Evolutionary conservation across 2,113 vertebrate species (phyloP).

Genomic region (Triplophysa dalaica): DNA sequence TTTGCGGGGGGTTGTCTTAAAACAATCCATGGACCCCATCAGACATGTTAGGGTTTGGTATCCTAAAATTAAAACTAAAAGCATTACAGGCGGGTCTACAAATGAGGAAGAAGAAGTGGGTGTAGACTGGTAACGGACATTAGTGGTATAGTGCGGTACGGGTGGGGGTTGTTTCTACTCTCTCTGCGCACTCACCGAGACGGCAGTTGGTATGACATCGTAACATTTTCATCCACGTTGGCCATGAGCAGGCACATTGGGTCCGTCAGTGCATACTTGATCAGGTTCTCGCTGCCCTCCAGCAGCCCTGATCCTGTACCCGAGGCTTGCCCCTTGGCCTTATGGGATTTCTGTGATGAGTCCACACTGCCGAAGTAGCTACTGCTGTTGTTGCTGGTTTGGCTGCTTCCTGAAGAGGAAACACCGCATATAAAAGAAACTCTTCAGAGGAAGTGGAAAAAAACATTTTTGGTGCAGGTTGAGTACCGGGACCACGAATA

Average conservation of each 20-base stretch:
- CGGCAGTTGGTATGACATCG: constrained; percentile 93
- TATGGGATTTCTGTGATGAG: constrained; percentile 87
- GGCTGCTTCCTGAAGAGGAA: constrained; percentile 75
- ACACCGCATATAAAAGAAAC: not conserved
- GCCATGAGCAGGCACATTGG: constrained; percentile 85
- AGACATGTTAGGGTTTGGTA: no score
- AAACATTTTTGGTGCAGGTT: not conserved
- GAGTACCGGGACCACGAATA: not conserved
- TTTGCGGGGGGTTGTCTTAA: no score
- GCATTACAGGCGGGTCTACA: not conserved
- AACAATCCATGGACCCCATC: no score
- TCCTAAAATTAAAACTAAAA: no score
- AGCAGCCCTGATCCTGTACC: constrained; percentile 50
- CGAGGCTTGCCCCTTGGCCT: constrained; percentile 63
- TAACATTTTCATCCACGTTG: constrained; percentile 79
- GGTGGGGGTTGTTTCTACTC: not conserved
- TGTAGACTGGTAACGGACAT: not conserved
- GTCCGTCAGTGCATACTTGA: constrained; percentile 81
- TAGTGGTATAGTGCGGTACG: not conserved
- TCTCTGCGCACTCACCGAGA: constrained; percentile 75
- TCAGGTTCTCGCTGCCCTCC: constrained; percentile 68
- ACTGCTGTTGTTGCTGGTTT: constrained; percentile 84
- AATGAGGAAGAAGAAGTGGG: not conserved
- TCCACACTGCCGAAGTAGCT: constrained; percentile 92
- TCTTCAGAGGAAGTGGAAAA: no score